These are phyloP conservation scores for Phaonia tiefii DNA, from an alignment of 2,888 invertebrate species.

Conservation along the genomic window DNA sequence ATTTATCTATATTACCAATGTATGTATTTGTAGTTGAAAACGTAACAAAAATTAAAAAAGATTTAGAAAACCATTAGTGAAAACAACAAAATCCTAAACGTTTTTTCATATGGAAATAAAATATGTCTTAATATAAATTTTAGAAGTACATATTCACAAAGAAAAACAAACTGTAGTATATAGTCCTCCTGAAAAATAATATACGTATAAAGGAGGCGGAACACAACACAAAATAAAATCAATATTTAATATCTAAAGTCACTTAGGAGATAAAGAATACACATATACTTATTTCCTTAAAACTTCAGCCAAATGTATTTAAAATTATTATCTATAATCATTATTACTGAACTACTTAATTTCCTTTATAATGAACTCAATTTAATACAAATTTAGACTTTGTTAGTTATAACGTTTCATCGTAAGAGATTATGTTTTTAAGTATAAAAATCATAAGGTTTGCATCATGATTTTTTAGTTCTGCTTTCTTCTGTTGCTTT, in stretches of 20 bases:
- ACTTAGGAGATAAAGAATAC: conserved; percentile 43
- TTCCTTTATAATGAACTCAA: conserved; percentile 10
- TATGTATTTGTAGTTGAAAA: conserved; percentile 27
- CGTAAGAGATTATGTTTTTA: conserved; percentile 16
- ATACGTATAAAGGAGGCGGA: not conserved
- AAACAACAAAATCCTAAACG: conserved; percentile 23
- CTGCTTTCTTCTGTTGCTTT: conserved; percentile 23
- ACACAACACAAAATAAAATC: conserved; percentile 30
- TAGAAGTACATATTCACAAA: conserved; percentile 29
- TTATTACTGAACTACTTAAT: conserved; percentile 38
- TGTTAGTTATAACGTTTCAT: conserved; percentile 13
- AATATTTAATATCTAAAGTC: conserved; percentile 47
- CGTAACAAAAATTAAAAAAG: conserved; percentile 25
- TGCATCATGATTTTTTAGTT: conserved; percentile 5
- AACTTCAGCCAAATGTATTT: conserved; percentile 62
- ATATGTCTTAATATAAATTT: conserved; percentile 18
- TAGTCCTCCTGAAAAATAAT: conserved; percentile 3
- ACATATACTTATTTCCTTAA: conserved; percentile 36
- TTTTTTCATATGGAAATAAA: conserved; percentile 6
- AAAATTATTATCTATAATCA: conserved; percentile 51
- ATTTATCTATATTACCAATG: conserved; percentile 1
- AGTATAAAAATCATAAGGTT: conserved; percentile 1
- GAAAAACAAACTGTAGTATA: conserved; percentile 28
- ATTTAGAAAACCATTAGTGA: conserved; percentile 43
- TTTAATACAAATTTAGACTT: conserved; percentile 24